Evolutionary conservation across 2,888 invertebrate species (phyloP).

Genomic region (Bimastos eiseni): DNA sequence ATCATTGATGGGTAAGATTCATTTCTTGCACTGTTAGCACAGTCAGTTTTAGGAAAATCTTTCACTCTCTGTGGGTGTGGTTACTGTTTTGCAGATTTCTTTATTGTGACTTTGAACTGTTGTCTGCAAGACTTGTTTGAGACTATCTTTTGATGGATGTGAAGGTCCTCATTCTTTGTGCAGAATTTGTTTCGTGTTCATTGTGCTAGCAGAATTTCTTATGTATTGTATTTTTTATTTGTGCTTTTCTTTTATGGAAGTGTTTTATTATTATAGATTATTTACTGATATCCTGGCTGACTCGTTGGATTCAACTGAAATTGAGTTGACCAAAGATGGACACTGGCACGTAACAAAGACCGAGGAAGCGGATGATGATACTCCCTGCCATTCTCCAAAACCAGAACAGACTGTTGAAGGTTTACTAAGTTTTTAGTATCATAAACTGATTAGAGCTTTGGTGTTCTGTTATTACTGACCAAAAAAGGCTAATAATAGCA

Average conservation of each 20-base stretch:
- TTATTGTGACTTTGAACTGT: constrained; percentile 2
- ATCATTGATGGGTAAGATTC: constrained; percentile 83
- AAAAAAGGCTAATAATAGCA: too few species aligned
- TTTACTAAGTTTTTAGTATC: neutral
- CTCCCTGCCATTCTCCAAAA: constrained; percentile 6
- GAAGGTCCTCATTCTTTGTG: too few species aligned
- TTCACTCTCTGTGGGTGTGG: neutral
- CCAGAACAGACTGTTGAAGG: constrained; percentile 21
- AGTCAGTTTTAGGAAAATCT: neutral
- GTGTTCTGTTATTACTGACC: neutral
- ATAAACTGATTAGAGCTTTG: neutral
- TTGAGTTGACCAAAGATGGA: constrained; percentile 63
- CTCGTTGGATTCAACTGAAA: constrained; percentile 57
- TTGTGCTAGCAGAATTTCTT: neutral
- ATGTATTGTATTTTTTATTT: neutral
- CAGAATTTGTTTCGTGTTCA: neutral
- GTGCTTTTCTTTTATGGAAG: neutral
- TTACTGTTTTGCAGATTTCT: neutral
- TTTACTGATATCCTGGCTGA: constrained; percentile 61
- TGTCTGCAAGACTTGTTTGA: neutral
- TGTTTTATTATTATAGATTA: constrained; percentile 51
- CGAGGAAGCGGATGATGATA: constrained; percentile 42
- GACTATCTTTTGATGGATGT: neutral
- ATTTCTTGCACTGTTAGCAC: neutral
- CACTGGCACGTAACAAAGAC: constrained; percentile 60